These are phyloP conservation scores for Meiosimyza platycephala DNA, from an alignment of 2,888 invertebrate genomes.

Conservation along the genomic window DNA sequence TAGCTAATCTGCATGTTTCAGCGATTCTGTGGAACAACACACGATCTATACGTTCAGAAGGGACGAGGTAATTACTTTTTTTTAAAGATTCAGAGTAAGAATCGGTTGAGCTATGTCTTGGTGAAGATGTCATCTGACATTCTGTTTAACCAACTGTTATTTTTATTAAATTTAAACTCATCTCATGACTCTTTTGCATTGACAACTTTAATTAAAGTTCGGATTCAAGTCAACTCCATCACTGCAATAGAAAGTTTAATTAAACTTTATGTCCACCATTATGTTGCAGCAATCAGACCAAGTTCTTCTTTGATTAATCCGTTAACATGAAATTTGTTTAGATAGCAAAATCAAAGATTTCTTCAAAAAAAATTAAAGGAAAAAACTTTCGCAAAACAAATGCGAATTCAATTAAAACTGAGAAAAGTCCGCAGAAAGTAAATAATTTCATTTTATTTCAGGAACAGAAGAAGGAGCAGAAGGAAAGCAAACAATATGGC, in stretches of 20 bases:
- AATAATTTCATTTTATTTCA: constrained; percentile 31
- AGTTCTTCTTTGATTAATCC: background rate
- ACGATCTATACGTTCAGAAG: too few relatives aligned
- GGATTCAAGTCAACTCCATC: background rate
- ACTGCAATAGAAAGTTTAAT: constrained; percentile 44
- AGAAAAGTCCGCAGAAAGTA: constrained; percentile 10
- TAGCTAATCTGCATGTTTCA: too few relatives aligned
- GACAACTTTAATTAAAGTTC: too few relatives aligned
- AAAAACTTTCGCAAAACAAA: constrained; percentile 28
- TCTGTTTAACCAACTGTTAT: too few relatives aligned
- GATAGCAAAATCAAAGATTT: constrained; percentile 33
- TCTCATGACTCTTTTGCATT: too few relatives aligned
- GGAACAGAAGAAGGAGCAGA: background rate
- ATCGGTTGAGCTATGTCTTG: too few relatives aligned
- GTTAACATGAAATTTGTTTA: constrained; percentile 43
- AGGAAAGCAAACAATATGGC: constrained; percentile 12
- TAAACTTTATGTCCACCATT: constrained; percentile 17
- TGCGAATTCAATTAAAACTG: constrained; percentile 37
- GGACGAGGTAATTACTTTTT: too few relatives aligned
- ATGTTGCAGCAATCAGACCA: constrained; percentile 1
- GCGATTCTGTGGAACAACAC: too few relatives aligned
- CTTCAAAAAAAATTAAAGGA: background rate
- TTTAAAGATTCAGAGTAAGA: too few relatives aligned
- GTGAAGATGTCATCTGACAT: too few relatives aligned
- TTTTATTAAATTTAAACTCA: too few relatives aligned